These are phyloP conservation scores for Dolichotis patagonum DNA, from an alignment of 2,113 vertebrate species.

Conservation along the genomic window DNA sequence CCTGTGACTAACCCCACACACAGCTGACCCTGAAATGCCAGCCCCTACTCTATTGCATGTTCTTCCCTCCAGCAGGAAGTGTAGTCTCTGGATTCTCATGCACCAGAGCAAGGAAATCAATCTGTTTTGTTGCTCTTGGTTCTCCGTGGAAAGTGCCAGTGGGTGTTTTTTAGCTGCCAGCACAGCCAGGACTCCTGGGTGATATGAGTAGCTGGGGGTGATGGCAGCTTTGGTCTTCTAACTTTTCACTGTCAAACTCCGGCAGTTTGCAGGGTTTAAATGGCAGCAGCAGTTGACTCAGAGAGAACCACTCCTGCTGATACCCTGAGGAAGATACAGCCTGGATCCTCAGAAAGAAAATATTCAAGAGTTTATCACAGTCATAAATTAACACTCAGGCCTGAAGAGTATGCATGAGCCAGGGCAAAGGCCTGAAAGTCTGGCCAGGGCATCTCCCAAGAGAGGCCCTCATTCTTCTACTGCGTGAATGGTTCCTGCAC, in stretches of 20 bases:
- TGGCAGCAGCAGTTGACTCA: not conserved
- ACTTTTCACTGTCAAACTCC: slow-evolving; percentile 33
- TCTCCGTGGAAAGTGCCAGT: not conserved
- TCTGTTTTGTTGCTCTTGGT: not conserved
- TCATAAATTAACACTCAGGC: not conserved
- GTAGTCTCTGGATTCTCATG: not conserved
- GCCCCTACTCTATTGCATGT: not conserved
- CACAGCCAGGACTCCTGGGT: not conserved
- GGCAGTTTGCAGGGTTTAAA: slow-evolving; percentile 35
- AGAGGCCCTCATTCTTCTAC: not conserved
- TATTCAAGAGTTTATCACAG: not conserved
- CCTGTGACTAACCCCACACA: not conserved
- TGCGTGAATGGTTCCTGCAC: not conserved
- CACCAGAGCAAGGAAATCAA: not conserved
- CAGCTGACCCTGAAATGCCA: not conserved
- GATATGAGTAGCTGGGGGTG: not conserved
- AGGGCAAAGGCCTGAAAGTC: not conserved
- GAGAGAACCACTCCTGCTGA: slow-evolving; percentile 31
- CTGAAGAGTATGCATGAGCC: not conserved
- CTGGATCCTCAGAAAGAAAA: slow-evolving; percentile 32
- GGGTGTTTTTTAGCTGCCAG: not conserved
- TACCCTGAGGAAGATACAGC: not conserved
- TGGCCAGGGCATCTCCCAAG: not conserved
- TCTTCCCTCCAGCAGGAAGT: not conserved
- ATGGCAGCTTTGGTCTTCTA: not conserved